These are phyloP conservation scores for Mythimna lalbum DNA, from an alignment of 2,888 invertebrate species.

Conservation along the genomic window DNA sequence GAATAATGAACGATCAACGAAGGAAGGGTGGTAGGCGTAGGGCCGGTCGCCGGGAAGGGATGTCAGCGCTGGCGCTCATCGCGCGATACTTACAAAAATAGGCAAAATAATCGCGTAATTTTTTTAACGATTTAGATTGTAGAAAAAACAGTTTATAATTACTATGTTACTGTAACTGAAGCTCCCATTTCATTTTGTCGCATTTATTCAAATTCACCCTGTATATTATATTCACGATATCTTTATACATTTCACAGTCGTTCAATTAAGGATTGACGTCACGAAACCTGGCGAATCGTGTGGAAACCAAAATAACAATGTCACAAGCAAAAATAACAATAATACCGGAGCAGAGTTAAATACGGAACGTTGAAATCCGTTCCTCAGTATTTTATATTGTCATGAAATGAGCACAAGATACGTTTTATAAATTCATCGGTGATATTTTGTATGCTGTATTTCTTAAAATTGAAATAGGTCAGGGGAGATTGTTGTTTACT, in stretches of 20 bases:
- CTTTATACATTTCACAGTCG: conserved; percentile 32
- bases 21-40: too few species aligned
- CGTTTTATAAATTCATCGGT: conserved; percentile 42
- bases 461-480: conserved; percentile 51
- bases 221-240: conserved; percentile 31
- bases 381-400: conserved; percentile 52
- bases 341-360: conserved; percentile 36
- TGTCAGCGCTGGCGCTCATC: too few species aligned
- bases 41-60: too few species aligned
- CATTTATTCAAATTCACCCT: too few species aligned
- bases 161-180: too few species aligned
- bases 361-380: conserved; percentile 40
- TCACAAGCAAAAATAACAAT: conserved; percentile 65
- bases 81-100: too few species aligned
- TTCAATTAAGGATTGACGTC: conserved; percentile 62
- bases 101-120: too few species aligned
- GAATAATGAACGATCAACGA: too few species aligned
- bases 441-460: conserved; percentile 21
- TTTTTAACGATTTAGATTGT: too few species aligned
- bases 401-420: conserved; percentile 38
- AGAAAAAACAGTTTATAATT: too few species aligned
- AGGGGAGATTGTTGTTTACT: conserved; percentile 24
- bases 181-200: too few species aligned
- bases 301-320: conserved; percentile 64
- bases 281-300: conserved; percentile 43